Evolutionary conservation across 2,888 invertebrate genomes (phyloP).

Genomic region (Hymenopus coronatus): DNA sequence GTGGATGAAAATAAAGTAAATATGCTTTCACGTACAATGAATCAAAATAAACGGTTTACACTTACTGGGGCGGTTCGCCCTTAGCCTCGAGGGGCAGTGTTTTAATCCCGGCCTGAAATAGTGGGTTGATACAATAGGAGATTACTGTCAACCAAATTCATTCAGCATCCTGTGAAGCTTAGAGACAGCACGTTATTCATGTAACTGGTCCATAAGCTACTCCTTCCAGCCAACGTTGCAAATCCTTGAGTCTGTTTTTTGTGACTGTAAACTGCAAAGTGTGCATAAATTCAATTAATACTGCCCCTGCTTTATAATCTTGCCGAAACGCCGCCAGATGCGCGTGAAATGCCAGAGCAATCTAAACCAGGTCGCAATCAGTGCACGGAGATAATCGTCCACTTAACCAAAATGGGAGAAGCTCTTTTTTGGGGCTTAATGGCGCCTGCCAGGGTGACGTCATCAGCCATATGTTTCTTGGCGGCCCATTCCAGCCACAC

Average conservation of each 20-base stretch:
- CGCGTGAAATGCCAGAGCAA: neutral
- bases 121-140: no score
- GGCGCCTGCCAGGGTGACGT: neutral
- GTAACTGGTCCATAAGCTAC: no score
- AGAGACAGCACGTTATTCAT: no score
- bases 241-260: neutral
- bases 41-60: no score
- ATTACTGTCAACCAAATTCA: no score
- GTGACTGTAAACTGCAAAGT: neutral
- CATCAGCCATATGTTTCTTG: neutral
- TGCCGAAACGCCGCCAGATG: neutral
- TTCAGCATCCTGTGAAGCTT: no score
- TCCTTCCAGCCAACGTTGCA: no score
- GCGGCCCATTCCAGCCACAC: neutral
- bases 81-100: no score
- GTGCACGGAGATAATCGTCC: neutral
- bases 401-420: neutral
- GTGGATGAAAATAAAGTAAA: no score
- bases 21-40: no score
- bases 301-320: neutral
- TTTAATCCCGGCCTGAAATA: no score
- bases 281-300: neutral
- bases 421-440: neutral
- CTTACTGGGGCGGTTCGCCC: no score
- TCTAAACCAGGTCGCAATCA: neutral